Percentiles rank a stretch among this genome's conserved stretches.
These are phyloP conservation scores for Thereuonema tuberculata DNA, from an alignment of 1,140 invertebrate genomes.

Conservation along the genomic window DNA sequence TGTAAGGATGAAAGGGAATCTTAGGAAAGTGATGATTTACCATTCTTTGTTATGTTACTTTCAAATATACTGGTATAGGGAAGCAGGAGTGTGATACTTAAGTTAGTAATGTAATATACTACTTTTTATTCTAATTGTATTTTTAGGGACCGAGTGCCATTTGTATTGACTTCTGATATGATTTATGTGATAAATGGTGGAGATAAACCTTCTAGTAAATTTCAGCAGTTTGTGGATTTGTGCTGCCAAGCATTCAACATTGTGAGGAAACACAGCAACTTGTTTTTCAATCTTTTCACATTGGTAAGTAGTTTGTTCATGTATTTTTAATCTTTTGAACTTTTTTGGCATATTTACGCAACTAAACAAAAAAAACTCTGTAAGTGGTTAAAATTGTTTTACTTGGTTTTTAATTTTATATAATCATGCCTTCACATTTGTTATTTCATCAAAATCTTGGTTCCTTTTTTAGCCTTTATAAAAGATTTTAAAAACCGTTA, in stretches of 20 bases:
- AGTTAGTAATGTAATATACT: neutral
- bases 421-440: too few relatives aligned
- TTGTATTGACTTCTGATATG: slow-evolving; percentile 97
- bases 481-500: too few relatives aligned
- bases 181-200: slow-evolving; percentile 97
- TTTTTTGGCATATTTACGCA: too few relatives aligned
- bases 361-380: neutral
- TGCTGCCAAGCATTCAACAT: slow-evolving; percentile 97
- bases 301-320: slow-evolving; percentile 45
- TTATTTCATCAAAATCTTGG: too few relatives aligned
- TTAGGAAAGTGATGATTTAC: too few relatives aligned
- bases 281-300: slow-evolving; percentile 84
- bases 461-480: too few relatives aligned
- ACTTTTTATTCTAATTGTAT: slow-evolving; percentile 10
- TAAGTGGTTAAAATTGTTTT: neutral
- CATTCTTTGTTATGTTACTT: too few relatives aligned
- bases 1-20: too few relatives aligned
- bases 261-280: slow-evolving; percentile 80
- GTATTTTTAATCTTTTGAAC: too few relatives aligned
- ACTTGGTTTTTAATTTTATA: too few relatives aligned
- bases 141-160: slow-evolving; percentile 82
- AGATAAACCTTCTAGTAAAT: slow-evolving; percentile 79
- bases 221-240: slow-evolving; percentile 94
- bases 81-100: too few relatives aligned
- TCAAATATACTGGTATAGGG: too few relatives aligned